Conservation (phyloP, 2,888 invertebrate species). For the Pachydiplax longipennis region DNA sequence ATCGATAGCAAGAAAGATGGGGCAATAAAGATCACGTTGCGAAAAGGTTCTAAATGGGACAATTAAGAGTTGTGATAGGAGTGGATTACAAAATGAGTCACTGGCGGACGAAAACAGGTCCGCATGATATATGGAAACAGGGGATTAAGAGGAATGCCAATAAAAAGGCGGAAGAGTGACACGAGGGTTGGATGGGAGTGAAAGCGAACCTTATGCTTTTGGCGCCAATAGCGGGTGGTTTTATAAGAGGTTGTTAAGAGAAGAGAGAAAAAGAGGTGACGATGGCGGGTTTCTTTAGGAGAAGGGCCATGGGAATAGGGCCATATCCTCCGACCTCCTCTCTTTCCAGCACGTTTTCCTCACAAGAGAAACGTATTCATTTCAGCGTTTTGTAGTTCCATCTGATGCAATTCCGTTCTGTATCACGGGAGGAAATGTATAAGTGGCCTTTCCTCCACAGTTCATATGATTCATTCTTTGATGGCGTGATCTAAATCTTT, state of each 20-base stretch:
- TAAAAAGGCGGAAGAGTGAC: constrained; percentile 19
- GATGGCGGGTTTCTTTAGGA: not conserved
- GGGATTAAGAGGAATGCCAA: constrained; percentile 8
- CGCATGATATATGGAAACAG: not conserved
- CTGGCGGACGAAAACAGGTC: not conserved
- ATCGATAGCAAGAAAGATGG: not conserved
- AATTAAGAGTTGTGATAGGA: constrained; percentile 9
- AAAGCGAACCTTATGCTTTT: constrained; percentile 11
- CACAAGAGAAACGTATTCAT: not conserved
- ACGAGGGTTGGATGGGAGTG: not conserved
- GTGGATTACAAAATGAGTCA: not conserved
- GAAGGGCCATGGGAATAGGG: constrained; percentile 26
- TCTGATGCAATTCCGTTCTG: no score
- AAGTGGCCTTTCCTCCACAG: no score
- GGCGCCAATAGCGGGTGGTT: constrained; percentile 39
- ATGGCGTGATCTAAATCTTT: no score
- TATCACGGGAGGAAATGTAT: no score
- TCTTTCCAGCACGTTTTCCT: not conserved
- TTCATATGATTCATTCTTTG: no score
- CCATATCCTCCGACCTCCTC: not conserved
- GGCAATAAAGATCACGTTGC: not conserved
- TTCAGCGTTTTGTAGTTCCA: no score
- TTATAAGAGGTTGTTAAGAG: not conserved
- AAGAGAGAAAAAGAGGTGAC: not conserved
- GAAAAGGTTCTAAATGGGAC: constrained; percentile 1